Base-by-base conservation (phyloP, 2,113 vertebrate genomes). In the Clinocottus analis region DNA sequence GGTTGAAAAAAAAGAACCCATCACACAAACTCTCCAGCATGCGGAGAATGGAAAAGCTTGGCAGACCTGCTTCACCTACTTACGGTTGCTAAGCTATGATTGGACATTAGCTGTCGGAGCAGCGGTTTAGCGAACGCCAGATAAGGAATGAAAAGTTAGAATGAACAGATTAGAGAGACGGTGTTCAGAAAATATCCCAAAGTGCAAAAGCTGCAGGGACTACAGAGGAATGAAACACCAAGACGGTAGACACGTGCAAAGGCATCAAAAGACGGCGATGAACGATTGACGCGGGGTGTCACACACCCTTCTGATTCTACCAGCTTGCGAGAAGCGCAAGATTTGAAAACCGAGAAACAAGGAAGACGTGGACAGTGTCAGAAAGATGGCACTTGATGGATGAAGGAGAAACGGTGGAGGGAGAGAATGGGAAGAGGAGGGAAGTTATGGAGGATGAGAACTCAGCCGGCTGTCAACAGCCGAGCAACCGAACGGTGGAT, bases 341-440 rank as follows among this genome's bases (percentile, higher is more conserved):
- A 82, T 77, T 51, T 63, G 70, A 85, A n/a, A 80, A 79, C 33
- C 17, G 70, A 64, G 60, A 75, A 88, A 89, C 80, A 80, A 59
- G 67, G 23, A 10, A 85, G 79, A 70, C 8, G 12, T 1, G 69
- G 80, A 19, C n/a, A 1, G 33, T 43, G 79, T 78, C 59, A 65
- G 58, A 31, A 37, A 56, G 37, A 41, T 33, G 73, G 61, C 72
- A 75, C 43, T 47, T 86, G 80, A 78, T 61, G 73, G 76, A 90
- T 79, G 33, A 45, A 75, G 29, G 85, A 82, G 27, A 75, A 84
- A 83, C 29, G 47, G 66, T 21, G 60, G 47, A 63, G 37, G 43
- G 58, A 60, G 60, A 14, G 8, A 43, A 43, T 43, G 13, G 71
- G 61, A 27, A 21, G 66, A 43, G 41, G 72, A 51, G 58, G 45